Evolutionary conservation across 2,888 invertebrate species (phyloP), one percentile per base, ranked within the genome.

Genomic region (Agrypnus murinus): DNA sequence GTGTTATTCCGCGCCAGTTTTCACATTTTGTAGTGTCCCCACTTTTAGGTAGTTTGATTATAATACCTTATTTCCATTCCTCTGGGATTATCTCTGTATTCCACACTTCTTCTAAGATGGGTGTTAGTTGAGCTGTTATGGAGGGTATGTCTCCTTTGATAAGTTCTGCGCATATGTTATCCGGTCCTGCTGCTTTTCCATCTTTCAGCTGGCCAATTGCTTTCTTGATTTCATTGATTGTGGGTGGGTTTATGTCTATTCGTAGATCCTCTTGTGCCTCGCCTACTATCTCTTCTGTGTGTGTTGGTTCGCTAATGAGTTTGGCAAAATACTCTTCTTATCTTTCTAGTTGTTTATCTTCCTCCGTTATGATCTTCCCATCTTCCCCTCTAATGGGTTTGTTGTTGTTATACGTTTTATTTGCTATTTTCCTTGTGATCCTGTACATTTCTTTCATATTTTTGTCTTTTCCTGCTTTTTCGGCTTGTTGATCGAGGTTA

Each of bases 391-490:
- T 43, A 6, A 43, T 10, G 6, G 43, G 43, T 43, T 43, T 10
- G 5, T 43, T 14, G 12, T 43, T 12, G 6, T 43, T 43, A 43
- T 10, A 12, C n/a, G 5, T 43, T n/a, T n/a, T n/a, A n/a, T n/a
- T n/a, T n/a, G n/a, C n/a, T n/a, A n/a, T n/a, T n/a, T n/a, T n/a
- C n/a, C 14, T 10, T 10, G 14, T 14, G 6, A 43, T 14, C n/a
- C 43, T 43, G 43, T 12, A 43, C 10, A 43, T 14, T 43, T 43
- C 12, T 43, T 14, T 43, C 6, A 8, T 43, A n/a, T 8, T 43
- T 5, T 43, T 43, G n/a, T 43, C n/a, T 14, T 43, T 10, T 43
- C 6, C 14, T 43, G 43, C 43, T 43, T 43, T 43, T 43, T 43
- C n/a, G 43, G 43, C 43, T n/a, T n/a, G 14, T 43, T 43, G 43